These are phyloP conservation scores for Heliconius sara DNA, from an alignment of 2,888 invertebrate genomes.

Conservation along the genomic window DNA sequence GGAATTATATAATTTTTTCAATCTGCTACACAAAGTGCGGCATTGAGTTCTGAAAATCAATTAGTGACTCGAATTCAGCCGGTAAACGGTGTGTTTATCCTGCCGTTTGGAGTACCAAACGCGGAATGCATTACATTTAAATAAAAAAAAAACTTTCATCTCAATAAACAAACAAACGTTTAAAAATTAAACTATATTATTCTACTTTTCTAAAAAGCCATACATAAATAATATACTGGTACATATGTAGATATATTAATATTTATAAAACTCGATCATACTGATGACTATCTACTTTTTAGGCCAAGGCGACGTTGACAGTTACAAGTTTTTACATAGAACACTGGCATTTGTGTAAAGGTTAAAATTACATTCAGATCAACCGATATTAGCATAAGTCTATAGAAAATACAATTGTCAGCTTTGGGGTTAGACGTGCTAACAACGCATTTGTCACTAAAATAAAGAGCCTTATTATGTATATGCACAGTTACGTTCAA, in stretches of 20 bases:
- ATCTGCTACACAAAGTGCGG: too few relatives aligned
- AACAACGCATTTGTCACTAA: not conserved
- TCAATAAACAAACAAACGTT: not conserved
- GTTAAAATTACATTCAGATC: conserved; percentile 40
- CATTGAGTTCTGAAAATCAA: too few relatives aligned
- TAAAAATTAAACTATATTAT: too few relatives aligned
- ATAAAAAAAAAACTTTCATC: too few relatives aligned
- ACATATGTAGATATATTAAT: not conserved
- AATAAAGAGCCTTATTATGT: too few relatives aligned
- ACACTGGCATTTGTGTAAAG: conserved; percentile 36
- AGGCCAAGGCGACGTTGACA: conserved; percentile 32
- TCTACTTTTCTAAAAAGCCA: not conserved
- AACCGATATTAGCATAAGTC: conserved; percentile 12
- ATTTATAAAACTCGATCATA: conserved; percentile 18
- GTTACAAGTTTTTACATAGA: conserved; percentile 34
- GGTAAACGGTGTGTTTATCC: too few relatives aligned
- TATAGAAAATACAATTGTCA: not conserved
- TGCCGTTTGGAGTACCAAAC: too few relatives aligned
- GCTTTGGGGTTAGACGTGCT: not conserved
- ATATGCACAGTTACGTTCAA: too few relatives aligned
- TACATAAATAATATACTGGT: not conserved
- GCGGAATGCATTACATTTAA: too few relatives aligned
- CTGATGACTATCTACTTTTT: conserved; percentile 19
- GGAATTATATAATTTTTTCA: too few relatives aligned
- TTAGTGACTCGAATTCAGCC: not conserved